These are phyloP conservation scores for Hydropsyche betteni DNA, from an alignment of 2,888 invertebrate genomes.

Conservation along the genomic window DNA sequence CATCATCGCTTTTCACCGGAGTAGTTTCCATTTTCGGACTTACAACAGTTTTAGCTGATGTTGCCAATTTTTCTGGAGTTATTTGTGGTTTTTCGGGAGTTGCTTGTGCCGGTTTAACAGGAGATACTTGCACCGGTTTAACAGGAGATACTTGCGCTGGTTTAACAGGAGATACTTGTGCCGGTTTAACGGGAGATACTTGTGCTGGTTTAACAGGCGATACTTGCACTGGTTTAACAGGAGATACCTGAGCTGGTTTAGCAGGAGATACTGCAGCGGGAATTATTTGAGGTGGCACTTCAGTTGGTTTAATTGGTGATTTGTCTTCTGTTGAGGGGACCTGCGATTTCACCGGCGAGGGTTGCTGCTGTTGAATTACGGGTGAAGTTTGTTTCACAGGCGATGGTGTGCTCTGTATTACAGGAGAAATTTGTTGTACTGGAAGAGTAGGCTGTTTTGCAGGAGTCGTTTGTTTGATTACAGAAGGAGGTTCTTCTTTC, in stretches of 20 bases:
- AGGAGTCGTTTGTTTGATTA: slow-evolving; percentile 6
- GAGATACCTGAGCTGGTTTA: slow-evolving; percentile 13
- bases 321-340: slow-evolving; percentile 12
- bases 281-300: slow-evolving; percentile 29
- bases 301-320: slow-evolving; percentile 8
- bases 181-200: slow-evolving; percentile 15
- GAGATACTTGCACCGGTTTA: slow-evolving; percentile 27
- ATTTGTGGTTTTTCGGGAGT: slow-evolving; percentile 42
- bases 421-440: background rate
- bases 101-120: slow-evolving; percentile 39
- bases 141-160: background rate
- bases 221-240: slow-evolving; percentile 17
- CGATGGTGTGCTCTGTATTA: no score
- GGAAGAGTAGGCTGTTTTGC: slow-evolving; percentile 10
- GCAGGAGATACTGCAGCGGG: slow-evolving; percentile 17
- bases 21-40: no score
- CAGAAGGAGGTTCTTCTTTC: background rate
- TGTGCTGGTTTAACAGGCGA: slow-evolving; percentile 28
- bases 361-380: background rate
- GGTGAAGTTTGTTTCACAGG: no score
- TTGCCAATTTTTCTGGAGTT: slow-evolving; percentile 14
- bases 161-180: slow-evolving; percentile 31
- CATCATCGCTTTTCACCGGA: no score
- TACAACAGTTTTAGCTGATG: background rate
- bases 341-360: background rate